Conservation (phyloP, 2,113 vertebrate genomes). For the Mus pahari region DNA sequence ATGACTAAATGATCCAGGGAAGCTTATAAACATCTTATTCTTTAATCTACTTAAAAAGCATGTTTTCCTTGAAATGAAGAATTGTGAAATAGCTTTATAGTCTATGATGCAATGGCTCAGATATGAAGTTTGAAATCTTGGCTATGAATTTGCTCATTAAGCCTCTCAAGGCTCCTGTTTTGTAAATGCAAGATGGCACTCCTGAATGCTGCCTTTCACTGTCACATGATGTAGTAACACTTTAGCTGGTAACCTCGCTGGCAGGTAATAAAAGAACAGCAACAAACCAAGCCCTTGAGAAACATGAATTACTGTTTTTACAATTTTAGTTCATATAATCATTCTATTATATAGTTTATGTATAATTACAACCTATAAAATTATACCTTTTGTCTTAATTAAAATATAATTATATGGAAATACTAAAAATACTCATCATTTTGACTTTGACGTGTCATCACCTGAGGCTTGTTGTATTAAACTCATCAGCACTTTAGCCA, state of each 20-base stretch:
- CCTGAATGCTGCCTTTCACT: neutral
- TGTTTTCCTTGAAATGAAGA: neutral
- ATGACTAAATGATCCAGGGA: neutral
- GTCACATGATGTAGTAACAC: neutral
- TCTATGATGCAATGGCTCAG: neutral
- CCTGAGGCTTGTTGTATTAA: neutral
- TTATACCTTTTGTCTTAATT: neutral
- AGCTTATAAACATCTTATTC: neutral
- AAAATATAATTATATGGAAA: neutral
- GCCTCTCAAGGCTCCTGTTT: neutral
- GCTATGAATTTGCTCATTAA: neutral
- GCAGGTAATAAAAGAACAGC: neutral
- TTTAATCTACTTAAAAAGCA: conserved; percentile 10
- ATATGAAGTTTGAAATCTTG: neutral
- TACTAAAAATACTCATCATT: neutral
- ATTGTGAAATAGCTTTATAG: neutral
- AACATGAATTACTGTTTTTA: neutral
- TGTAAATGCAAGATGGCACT: neutral
- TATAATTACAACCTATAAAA: neutral
- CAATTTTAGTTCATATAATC: neutral
- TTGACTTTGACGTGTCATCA: neutral
- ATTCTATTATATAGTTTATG: neutral
- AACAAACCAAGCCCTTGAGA: neutral
- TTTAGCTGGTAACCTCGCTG: neutral
- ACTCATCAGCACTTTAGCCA: neutral